Evolutionary conservation across 2,113 vertebrate species (phyloP).

Genomic region (Philantomba maxwellii): DNA sequence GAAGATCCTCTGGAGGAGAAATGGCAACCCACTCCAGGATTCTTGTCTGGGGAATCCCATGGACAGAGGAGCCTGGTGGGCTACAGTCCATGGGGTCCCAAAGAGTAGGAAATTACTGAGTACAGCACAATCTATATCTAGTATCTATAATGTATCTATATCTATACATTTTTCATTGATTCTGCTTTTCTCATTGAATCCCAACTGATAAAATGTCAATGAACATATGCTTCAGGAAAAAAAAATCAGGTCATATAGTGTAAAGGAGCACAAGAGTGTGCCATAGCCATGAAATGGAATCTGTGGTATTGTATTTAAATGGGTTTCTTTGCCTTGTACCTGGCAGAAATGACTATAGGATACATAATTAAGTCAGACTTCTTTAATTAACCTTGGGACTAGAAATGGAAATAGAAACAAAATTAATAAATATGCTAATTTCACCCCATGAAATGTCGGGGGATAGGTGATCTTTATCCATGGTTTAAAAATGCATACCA

Average conservation of each 20-base stretch:
- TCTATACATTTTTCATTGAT: background rate
- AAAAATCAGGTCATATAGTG: background rate
- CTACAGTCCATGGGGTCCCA: background rate
- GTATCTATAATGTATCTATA: background rate
- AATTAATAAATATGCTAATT: constrained; percentile 51
- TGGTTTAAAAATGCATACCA: constrained; percentile 28
- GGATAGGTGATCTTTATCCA: constrained; percentile 30
- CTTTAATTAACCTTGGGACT: constrained; percentile 34
- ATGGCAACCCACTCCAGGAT: background rate
- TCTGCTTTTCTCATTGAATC: background rate
- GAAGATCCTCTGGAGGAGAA: background rate
- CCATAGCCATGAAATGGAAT: background rate
- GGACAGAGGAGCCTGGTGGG: background rate
- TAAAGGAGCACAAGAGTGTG: background rate
- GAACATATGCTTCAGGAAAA: background rate
- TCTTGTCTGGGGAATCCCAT: background rate
- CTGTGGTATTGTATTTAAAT: constrained; percentile 28
- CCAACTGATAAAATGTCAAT: background rate
- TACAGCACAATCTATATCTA: background rate
- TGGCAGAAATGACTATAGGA: background rate
- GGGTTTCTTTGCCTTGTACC: background rate
- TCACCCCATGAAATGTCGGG: background rate
- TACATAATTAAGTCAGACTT: constrained; percentile 35
- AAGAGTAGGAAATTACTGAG: background rate
- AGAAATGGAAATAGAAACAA: constrained; percentile 32